Conservation (phyloP, 2,888 invertebrate species). For the Leptinotarsa haldemani region DNA sequence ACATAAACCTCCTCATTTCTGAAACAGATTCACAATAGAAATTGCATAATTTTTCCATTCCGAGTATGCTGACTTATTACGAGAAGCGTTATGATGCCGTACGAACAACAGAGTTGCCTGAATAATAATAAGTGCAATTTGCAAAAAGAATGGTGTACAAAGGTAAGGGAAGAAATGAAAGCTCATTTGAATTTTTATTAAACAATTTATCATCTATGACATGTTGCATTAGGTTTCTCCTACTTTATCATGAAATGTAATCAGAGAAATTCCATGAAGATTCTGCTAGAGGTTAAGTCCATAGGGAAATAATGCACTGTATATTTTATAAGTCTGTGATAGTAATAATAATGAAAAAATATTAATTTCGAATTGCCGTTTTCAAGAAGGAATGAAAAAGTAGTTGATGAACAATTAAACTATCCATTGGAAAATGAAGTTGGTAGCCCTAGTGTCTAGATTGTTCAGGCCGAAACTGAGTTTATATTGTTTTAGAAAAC, state of each 20-base stretch:
- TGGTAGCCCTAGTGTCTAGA: too few relatives aligned
- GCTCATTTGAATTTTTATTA: conserved; percentile 50
- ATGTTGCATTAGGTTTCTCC: conserved; percentile 29
- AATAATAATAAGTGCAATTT: conserved; percentile 43
- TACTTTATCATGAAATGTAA: conserved; percentile 17
- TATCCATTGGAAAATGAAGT: too few relatives aligned
- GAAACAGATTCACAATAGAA: conserved; percentile 15
- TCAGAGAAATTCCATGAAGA: conserved; percentile 9
- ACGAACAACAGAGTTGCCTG: conserved; percentile 35
- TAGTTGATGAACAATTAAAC: too few relatives aligned
- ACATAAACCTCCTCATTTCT: conserved; percentile 6
- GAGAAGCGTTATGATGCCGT: conserved; percentile 31
- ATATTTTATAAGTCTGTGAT: neutral
- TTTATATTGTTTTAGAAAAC: too few relatives aligned
- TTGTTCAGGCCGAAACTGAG: too few relatives aligned
- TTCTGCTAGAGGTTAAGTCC: neutral
- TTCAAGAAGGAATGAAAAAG: too few relatives aligned
- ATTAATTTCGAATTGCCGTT: too few relatives aligned
- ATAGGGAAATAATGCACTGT: neutral
- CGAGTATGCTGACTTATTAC: conserved; percentile 25
- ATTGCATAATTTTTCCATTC: conserved; percentile 26
- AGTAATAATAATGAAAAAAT: neutral
- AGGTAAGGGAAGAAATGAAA: conserved; percentile 26
- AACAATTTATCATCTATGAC: conserved; percentile 45
- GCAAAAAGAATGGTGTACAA: conserved; percentile 28